phyloP scores from a whole-genome alignment of 2,113 vertebrate species.

The Grammomys surdaster region DNA sequence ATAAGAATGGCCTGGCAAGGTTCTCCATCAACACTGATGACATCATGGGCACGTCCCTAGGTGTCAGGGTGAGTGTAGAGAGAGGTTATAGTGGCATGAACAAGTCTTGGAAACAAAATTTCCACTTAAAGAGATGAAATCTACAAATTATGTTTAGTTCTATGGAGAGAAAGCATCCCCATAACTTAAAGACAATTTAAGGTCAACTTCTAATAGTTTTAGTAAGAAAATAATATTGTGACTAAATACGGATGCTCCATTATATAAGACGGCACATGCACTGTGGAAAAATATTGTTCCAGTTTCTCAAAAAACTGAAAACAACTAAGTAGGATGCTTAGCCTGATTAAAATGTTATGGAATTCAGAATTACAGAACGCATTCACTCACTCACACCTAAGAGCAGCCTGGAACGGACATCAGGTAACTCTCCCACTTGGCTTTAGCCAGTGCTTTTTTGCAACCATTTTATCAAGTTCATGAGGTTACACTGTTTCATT shows the following conservation, averaged over 20 bases:
- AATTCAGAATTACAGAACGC: neutral
- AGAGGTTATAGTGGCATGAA: neutral
- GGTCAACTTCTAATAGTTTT: neutral
- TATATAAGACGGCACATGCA: neutral
- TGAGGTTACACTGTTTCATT: neutral
- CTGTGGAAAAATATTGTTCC: neutral
- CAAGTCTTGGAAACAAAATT: neutral
- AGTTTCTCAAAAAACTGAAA: neutral
- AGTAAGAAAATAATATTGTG: neutral
- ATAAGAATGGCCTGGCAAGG: constrained; percentile 81
- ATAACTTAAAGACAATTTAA: neutral
- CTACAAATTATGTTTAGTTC: neutral
- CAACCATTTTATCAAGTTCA: neutral
- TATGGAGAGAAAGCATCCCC: neutral
- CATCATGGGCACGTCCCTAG: constrained; percentile 70
- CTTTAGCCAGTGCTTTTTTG: neutral
- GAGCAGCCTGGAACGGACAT: neutral
- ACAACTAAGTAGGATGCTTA: neutral
- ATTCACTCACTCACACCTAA: neutral
- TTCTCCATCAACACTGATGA: constrained; percentile 85
- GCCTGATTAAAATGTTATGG: neutral
- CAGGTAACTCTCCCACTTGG: neutral
- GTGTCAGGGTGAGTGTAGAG: constrained; percentile 81
- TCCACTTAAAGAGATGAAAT: neutral
- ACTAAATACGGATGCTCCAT: neutral